Base-by-base conservation (phyloP, 2,797 vertebrate genomes). In the Argentina silus region DNA sequence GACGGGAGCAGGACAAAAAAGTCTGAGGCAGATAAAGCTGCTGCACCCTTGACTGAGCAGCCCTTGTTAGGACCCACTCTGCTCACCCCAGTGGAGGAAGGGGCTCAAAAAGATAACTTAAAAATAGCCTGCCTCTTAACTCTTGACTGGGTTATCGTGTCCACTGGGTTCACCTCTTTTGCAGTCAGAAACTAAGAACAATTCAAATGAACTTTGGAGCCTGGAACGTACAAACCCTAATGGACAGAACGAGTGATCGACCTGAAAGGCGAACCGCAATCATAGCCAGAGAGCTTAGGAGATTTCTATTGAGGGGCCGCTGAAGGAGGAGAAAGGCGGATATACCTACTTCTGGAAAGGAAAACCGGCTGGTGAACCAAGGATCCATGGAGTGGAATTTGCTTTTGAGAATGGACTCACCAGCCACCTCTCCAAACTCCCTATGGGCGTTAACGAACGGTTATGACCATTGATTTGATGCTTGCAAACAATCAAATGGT, bases 271-370 rank as follows among this genome's bases (percentile, higher is more conserved):
- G 53, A 76, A 64, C 68, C 3, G 36, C 56, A 9, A 71, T 69
- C 44, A 36, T 71, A 0, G 9, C 69, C 45, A 61, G 64, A 23
- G 56, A 74, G n/a, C 48, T 64, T 3, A 17, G 14, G 27, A 68
- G 27, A 36, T 73, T 10, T 47, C 56, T 47, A 68, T 70, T 47
- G 68, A 65, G 55, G 61, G 70, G 19, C 51, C 67, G 67, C 68
- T 78, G 62, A 65, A 21, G 73, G 56, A 75, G 69, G 67, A 73
- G 11, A 79, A 69, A 15, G 78, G 65, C 3, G 65, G 50, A 2
- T 76, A 73, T 69, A 79, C 64, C 12, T 75, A 73, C 43, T 79
- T 76, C 53, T 73, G 69, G 66, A 75, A 81, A 45, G 73, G 73
- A 61, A 75, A 69, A 21, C 3, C 53, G 12, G 27, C 60, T 36